phyloP scores from a whole-genome alignment of 2,113 vertebrate genomes.

The Bubo scandiacus region DNA sequence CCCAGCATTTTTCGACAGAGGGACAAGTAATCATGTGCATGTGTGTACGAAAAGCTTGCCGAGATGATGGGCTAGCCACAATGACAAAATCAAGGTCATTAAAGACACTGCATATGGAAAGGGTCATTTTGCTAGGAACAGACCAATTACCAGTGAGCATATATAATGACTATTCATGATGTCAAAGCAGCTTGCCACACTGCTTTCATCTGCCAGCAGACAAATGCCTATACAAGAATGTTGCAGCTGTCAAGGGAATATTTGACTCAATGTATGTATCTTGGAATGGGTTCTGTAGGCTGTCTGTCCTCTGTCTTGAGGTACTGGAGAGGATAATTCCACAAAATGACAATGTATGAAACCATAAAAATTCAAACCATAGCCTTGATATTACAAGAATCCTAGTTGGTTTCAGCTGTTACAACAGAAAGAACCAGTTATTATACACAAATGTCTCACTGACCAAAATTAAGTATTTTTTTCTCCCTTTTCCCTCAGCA shows the following conservation, averaged over 20 bases:
- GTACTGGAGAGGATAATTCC: not conserved
- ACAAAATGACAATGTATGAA: slow-evolving; percentile 9
- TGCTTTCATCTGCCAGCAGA: slow-evolving; percentile 14
- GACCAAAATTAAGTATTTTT: not conserved
- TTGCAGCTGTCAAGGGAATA: slow-evolving; percentile 44
- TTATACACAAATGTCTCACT: slow-evolving; percentile 2
- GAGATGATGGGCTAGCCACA: slow-evolving; percentile 10
- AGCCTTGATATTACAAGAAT: slow-evolving; percentile 25
- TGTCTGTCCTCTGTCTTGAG: not conserved
- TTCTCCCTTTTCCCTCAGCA: not conserved
- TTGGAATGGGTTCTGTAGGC: slow-evolving; percentile 35
- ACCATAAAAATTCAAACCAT: slow-evolving; percentile 46
- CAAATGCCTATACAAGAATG: not conserved
- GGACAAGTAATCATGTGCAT: slow-evolving; percentile 10
- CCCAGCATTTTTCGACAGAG: slow-evolving; percentile 22
- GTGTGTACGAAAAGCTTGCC: not conserved
- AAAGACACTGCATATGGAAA: slow-evolving; percentile 9
- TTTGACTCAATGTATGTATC: slow-evolving; percentile 31
- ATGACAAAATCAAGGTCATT: slow-evolving; percentile 16
- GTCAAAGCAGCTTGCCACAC: slow-evolving; percentile 10
- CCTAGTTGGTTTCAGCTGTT: slow-evolving; percentile 54
- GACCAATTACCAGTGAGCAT: not conserved
- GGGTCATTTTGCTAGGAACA: slow-evolving; percentile 20
- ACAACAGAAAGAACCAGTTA: slow-evolving; percentile 27
- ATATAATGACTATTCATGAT: slow-evolving; percentile 1